Evolutionary conservation across 1,140 invertebrate species (phyloP), one percentile per base, ranked within the genome.

Genomic region (Dysdera silvatica): DNA sequence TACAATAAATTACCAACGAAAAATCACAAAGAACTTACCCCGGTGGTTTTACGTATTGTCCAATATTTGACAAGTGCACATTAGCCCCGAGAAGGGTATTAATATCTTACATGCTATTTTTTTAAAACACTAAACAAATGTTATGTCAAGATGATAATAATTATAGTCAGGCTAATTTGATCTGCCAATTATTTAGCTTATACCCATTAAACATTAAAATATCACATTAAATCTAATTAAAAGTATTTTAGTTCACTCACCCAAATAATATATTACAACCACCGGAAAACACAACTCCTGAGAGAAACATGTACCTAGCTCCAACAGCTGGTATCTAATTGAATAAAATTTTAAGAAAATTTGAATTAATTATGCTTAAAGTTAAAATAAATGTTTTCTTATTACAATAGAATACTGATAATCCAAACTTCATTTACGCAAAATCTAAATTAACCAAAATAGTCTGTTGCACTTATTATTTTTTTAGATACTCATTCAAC

Each of bases 1-100:
- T 64, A 72, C 83, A 84, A 83, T 76, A 86, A 85, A 61, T 83
- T 69, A 55, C 84, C 77, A 74, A 82, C 84, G 71, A 82, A 84
- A 26, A 77, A 71, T 26, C 83, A 83, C 20, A 82, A 80, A 3
- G 82, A 70, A 65, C 3, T 61, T 28, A 28, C 53, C 57, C 20
- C 14, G 40, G 84, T 82, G 69, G 85, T 79, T 31, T 84, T n/a
- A n/a, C n/a, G n/a, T n/a, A n/a, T n/a, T n/a, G n/a, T n/a, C n/a
- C n/a, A 84, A 26, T 77, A 73, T 43, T 81, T 81, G 69, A 49
- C 20, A 49, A 49, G 20, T 10, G 8, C 8, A 29, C 18, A 49
- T 8, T 49, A 14, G 20, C 47, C 20, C 18, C 20, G 12, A 29
- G 10, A 49, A 49, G 18, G 28, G 2, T 23, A 12, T 18, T 24